Evolutionary conservation across 2,888 invertebrate species (phyloP), one percentile per base, ranked within the genome.

Genomic region (Norana najaformis): DNA sequence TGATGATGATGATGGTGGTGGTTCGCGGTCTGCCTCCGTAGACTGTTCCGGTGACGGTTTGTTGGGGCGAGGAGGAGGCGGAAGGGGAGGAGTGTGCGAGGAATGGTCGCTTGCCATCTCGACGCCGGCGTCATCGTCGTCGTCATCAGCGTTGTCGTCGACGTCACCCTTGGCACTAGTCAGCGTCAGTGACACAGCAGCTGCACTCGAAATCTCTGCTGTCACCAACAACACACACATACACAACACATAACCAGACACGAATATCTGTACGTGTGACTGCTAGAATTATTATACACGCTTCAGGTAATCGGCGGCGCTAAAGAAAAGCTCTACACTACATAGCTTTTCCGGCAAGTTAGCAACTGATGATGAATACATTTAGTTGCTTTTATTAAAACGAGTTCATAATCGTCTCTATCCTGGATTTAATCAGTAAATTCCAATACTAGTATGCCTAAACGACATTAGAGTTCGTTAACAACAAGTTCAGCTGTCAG

Each of bases 171-270:
- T 69, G 69, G n/a, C 69, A 69, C 69, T 16, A 69, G 69, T 69
- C 69, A 69, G 69, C 69, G 11, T 69, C 69, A 69, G 69, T 69
- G 69, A 69, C 69, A n/a, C 69, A n/a, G 20, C 85, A 85, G 37
- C 85, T 85, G 85, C 85, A 85, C 85, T 85, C 37, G 85, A 85
- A 85, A 85, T 85, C 85, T 85, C 85, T 85, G 85, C 37, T 69
- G 69, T 69, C 69, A 69, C 69, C 69, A 69, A 69, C 69, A 69
- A 69, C 69, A 69, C 16, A 69, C 30, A 69, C 30, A 16, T n/a
- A 69, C 69, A 69, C 69, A 69, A 69, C 69, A 69, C 69, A n/a
- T 69, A 69, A 69, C 69, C 69, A 69, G 69, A 69, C 23, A n/a
- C 30, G 11, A 4, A 69, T 69, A n/a, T 30, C 13, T 69, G 8